A percentile compares a stretch with the other conserved stretches of the same genome.
Evolutionary conservation across 2,797 vertebrate genomes (phyloP).

Genomic region (Prionace glauca): DNA sequence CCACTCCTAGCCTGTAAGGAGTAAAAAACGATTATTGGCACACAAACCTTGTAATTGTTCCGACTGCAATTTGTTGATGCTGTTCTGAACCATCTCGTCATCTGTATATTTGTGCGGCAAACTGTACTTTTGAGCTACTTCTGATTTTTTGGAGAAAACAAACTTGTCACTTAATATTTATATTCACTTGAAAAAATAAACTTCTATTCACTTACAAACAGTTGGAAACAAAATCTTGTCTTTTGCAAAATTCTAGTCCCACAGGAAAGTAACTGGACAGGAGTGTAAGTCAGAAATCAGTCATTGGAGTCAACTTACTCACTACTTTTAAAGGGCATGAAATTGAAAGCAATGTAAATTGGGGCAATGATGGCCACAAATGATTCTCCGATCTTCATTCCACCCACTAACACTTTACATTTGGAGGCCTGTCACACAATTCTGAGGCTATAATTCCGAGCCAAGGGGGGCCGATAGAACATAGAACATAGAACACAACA

Average conservation of each 20-base stretch:
- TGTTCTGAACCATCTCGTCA: constrained; percentile 13
- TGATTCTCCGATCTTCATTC: not conserved
- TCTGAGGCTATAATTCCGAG: not conserved
- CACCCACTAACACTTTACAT: not conserved
- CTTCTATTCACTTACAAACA: not conserved
- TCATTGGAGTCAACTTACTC: too few relatives aligned
- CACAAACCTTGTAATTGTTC: not conserved
- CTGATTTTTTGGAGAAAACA: not conserved
- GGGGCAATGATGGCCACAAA: too few relatives aligned
- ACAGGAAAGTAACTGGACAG: too few relatives aligned
- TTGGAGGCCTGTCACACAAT: not conserved
- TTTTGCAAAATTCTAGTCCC: not conserved
- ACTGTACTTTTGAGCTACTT: not conserved
- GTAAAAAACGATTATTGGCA: not conserved
- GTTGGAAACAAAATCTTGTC: not conserved
- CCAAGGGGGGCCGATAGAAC: too few relatives aligned
- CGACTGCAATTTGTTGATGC: not conserved
- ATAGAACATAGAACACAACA: too few relatives aligned
- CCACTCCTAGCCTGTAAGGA: not conserved
- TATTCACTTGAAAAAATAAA: not conserved
- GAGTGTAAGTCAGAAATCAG: too few relatives aligned
- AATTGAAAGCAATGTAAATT: too few relatives aligned
- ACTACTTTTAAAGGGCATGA: too few relatives aligned
- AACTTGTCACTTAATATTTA: not conserved
- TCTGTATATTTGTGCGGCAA: not conserved